Base-by-base conservation (phyloP, 2,113 vertebrate species). In the Chunga burmeisteri region DNA sequence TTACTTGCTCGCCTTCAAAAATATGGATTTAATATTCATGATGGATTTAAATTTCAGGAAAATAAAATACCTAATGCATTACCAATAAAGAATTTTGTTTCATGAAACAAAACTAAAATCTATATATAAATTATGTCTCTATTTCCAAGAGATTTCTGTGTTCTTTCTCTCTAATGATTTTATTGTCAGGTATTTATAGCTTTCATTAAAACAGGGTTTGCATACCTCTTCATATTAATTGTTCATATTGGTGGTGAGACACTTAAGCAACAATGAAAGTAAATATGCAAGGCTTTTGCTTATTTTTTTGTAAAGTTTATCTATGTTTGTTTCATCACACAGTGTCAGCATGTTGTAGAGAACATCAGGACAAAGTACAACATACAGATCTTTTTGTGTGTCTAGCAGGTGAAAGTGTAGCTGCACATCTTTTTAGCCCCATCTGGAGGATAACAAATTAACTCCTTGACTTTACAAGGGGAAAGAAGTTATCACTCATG, bases 1-100 rank as follows among this genome's bases (percentile, higher is more conserved):
- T 80, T 92, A 58, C 44, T 95, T 11, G 42, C 71, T 92, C 0
- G 8, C 84, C 83, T 93, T 90, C 65, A 96, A 81, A 96, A 93
- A 81, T 94, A 93, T 92, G 96, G 92, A 66, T 81, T 97, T 94
- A 96, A 96, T 96, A 96, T 95, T 94, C n/a, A 58, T 12, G 58
- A 82, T 83, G 81, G 88, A 88, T 90, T 94, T 90, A 83, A 86
- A 87, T 87, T 86, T 92, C 90, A 93, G 4, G 5, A 83, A 93
- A 96, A 85, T 65, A 86, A 74, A 90, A 96, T 92, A 88, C 88
- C 61, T 91, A 81, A 91, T 1, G 30, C 52, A 66, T 90, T 93
- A 93, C 80, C 67, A 88, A 78, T 36, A 92, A 58, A 83, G 71
- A 96, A 62, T 94, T 86, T 78, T n/a, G 36, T 62, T 93, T 80